phyloP scores from a whole-genome alignment of 2,888 invertebrate genomes.

The Dromius quadrimaculatus region DNA sequence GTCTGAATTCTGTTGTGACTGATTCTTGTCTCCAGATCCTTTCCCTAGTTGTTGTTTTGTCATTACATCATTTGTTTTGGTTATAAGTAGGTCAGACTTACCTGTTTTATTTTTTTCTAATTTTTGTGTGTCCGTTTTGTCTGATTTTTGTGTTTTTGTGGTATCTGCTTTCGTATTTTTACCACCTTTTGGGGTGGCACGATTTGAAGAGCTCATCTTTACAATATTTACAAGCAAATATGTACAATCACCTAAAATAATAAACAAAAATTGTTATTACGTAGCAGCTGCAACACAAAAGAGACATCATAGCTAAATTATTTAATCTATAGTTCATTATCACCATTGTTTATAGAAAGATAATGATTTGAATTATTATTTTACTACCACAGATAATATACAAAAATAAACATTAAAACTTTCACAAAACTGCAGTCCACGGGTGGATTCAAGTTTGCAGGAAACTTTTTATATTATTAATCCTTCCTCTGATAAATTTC shows the following conservation, averaged over 20 bases:
- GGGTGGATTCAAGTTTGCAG: constrained; percentile 12
- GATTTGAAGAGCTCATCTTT: constrained; percentile 79
- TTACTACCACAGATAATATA: constrained; percentile 11
- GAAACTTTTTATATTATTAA: constrained; percentile 8
- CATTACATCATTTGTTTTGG: constrained; percentile 25
- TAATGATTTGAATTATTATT: constrained; percentile 19
- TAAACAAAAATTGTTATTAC: constrained; percentile 55
- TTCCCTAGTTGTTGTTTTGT: constrained; percentile 59
- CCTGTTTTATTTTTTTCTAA: constrained; percentile 51
- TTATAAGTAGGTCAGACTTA: constrained; percentile 38
- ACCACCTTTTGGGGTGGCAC: constrained; percentile 77
- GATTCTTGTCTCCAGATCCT: constrained; percentile 62
- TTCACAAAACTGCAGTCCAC: neutral
- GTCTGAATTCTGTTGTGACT: constrained; percentile 58
- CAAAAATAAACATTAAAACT: constrained; percentile 1
- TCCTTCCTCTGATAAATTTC: constrained; percentile 19
- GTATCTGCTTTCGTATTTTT: constrained; percentile 64
- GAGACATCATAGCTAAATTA: constrained; percentile 2
- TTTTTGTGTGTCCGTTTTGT: constrained; percentile 64
- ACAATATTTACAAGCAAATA: constrained; percentile 85
- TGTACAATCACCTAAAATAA: constrained; percentile 73
- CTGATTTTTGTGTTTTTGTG: constrained; percentile 64
- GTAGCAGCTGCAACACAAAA: constrained; percentile 20
- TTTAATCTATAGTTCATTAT: constrained; percentile 30
- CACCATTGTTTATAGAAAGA: constrained; percentile 45